Evolutionary conservation across 2,888 invertebrate genomes (phyloP).

Genomic region (Junonia oenone): DNA sequence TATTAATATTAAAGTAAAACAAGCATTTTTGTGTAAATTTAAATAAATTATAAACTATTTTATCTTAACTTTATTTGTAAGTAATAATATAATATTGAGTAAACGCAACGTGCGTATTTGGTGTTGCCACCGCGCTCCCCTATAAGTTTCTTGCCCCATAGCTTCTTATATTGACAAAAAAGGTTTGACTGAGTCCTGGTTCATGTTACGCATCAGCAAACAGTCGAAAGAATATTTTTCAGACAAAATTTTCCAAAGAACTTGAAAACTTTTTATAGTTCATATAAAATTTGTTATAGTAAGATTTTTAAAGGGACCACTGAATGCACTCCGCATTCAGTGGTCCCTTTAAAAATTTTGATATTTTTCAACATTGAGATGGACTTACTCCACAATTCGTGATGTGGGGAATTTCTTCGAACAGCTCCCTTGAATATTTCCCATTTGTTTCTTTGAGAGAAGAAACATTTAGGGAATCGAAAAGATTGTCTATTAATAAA

Average conservation of each 20-base stretch:
- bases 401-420: conserved; percentile 16
- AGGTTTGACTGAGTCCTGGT: conserved; percentile 33
- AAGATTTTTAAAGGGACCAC: too few species aligned
- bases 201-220: conserved; percentile 14
- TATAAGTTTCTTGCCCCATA: conserved; percentile 31
- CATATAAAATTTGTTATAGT: conserved; percentile 21
- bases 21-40: too few species aligned
- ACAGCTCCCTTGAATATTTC: too few species aligned
- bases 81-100: too few species aligned
- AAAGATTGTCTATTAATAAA: conserved; percentile 22
- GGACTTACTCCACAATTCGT: conserved; percentile 13
- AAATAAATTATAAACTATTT: too few species aligned
- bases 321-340: not conserved
- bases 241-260: conserved; percentile 11
- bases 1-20: too few species aligned
- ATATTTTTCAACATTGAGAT: conserved; percentile 11
- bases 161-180: conserved; percentile 33
- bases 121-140: too few species aligned
- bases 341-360: conserved; percentile 10
- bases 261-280: conserved; percentile 21
- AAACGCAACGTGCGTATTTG: too few species aligned
- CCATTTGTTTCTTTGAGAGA: conserved; percentile 14
- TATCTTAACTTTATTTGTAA: too few species aligned
- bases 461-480: conserved; percentile 5
- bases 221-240: conserved; percentile 16